Percentiles rank a stretch among this genome's conserved stretches.
Evolutionary conservation across 2,797 vertebrate genomes (phyloP).

Genomic region (Acrossocheilus fasciatus): DNA sequence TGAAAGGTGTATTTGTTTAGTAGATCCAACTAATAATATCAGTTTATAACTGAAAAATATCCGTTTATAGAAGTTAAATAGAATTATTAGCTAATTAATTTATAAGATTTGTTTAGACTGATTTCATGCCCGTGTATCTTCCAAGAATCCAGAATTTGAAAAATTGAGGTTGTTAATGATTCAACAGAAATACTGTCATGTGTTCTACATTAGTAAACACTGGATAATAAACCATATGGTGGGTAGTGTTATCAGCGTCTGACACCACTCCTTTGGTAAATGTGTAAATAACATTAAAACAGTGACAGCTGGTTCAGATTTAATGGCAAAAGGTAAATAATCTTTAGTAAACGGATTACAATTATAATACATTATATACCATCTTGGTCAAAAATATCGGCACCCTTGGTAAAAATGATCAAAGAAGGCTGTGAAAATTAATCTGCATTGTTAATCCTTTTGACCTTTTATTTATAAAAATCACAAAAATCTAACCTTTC

Average conservation of each 20-base stretch:
- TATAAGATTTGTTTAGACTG: background rate
- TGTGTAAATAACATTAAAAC: constrained; percentile 33
- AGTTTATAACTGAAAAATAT: background rate
- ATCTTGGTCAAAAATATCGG: too few species aligned
- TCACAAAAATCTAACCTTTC: too few species aligned
- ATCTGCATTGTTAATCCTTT: too few species aligned
- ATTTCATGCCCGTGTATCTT: background rate
- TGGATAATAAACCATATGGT: constrained; percentile 1
- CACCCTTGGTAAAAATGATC: too few species aligned
- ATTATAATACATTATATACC: too few species aligned
- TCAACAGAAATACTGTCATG: background rate
- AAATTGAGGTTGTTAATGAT: background rate
- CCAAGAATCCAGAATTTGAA: background rate
- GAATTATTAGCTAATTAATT: background rate
- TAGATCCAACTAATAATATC: background rate
- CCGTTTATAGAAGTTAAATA: background rate
- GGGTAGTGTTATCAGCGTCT: background rate
- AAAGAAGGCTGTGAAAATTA: too few species aligned
- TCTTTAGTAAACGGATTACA: background rate
- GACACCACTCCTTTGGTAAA: background rate
- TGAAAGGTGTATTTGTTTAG: background rate
- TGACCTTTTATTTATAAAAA: too few species aligned
- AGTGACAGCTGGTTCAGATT: constrained; percentile 32
- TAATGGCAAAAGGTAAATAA: background rate
- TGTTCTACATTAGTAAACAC: constrained; percentile 10